Evolutionary conservation across 2,888 invertebrate genomes (phyloP), one percentile per base, ranked within the genome.

Genomic region (Melanostoma mellinum): DNA sequence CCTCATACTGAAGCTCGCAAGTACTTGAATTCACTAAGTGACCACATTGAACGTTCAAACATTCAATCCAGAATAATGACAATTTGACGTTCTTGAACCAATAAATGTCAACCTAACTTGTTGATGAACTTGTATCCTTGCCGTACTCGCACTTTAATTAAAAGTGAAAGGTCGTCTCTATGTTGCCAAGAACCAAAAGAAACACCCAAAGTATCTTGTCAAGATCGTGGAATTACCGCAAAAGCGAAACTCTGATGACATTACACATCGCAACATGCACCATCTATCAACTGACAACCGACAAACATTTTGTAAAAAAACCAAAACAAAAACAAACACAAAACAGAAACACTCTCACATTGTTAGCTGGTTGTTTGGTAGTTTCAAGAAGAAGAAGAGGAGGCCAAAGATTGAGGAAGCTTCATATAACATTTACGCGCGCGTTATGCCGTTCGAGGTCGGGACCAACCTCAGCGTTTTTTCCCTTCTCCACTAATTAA

Each of bases 401-500:
- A 20, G 20, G 20, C 20, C 33, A 32, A 30, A 36, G n/a, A 10
- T 30, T 38, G 50, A 60, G 46, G 46, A 61, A 60, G 72, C 48
- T 30, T 6, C 33, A 9, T 77, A 65, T 46, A 42, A 36, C 40
- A 76, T 63, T 77, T 73, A 82, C 82, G 44, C 82, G 81, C 81
- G 82, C 82, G 68, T 82, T 82, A 71, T 76, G 50, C 74, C 75
- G 58, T 67, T 36, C 60, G 65, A 61, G 56, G 48, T 77, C 53
- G 58, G 60, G 88, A 89, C 89, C 88, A 87, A 88, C 89, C 89
- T 87, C 89, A 87, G 77, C 87, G 89, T 86, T 87, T 87, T 87
- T 85, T 87, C 87, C 87, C 86, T 71, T 75, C 65, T 86, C 86
- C 86, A 87, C 89, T 90, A 90, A 90, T 90, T 90, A 90, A 90